Conservation (phyloP, 1,140 invertebrate genomes). For the Drosophila lini region DNA sequence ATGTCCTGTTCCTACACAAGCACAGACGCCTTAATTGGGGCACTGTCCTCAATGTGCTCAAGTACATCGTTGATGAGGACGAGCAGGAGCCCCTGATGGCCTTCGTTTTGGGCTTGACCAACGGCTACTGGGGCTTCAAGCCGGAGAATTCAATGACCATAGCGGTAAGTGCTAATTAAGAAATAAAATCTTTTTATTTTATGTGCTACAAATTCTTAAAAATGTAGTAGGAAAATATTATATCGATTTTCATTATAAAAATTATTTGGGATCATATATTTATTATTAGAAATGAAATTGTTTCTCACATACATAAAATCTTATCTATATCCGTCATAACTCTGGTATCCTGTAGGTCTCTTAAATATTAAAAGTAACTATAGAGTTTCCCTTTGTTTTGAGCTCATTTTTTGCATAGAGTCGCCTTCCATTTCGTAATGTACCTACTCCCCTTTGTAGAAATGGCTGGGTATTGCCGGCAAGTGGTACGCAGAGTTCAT, state of each 20-base stretch:
- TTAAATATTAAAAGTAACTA: not conserved
- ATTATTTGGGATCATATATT: too few relatives aligned
- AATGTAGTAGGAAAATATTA: too few relatives aligned
- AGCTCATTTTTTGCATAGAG: not conserved
- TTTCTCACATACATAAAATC: not conserved
- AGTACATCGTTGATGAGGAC: constrained; percentile 43
- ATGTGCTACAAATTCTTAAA: not conserved
- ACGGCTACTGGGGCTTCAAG: constrained; percentile 37
- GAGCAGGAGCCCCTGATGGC: constrained; percentile 42
- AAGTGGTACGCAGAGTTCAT: constrained; percentile 57
- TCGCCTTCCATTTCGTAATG: not conserved
- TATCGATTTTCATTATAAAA: too few relatives aligned
- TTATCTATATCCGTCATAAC: not conserved
- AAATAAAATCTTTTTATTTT: not conserved
- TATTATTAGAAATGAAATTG: not conserved
- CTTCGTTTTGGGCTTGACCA: constrained; percentile 38
- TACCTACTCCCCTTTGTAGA: constrained; percentile 9
- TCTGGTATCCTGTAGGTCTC: too few relatives aligned
- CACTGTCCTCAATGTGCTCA: constrained; percentile 38
- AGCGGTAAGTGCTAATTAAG: constrained; percentile 13
- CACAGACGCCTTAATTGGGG: not conserved
- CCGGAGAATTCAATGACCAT: constrained; percentile 27
- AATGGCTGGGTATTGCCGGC: constrained; percentile 38
- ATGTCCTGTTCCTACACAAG: constrained; percentile 88
- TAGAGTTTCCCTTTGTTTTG: not conserved